Conservation (phyloP, 2,797 vertebrate genomes). For the Aphelocoma californica region DNA sequence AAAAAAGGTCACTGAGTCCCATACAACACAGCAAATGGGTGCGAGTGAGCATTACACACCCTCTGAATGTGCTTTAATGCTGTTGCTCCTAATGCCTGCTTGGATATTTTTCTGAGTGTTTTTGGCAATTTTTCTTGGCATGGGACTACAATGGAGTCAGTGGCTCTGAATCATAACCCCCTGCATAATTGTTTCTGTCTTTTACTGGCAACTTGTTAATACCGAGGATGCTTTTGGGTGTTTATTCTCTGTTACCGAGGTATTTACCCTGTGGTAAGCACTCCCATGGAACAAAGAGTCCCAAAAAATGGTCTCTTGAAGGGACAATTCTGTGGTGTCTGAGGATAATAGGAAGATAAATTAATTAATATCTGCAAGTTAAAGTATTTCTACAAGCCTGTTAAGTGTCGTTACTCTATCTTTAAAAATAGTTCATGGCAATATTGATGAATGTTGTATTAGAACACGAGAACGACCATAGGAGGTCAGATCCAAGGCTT, state of each 20-base stretch:
- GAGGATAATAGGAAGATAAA: background rate
- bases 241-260: background rate
- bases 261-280: conserved; percentile 12
- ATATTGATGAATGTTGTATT: background rate
- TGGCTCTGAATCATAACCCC: conserved; percentile 9
- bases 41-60: background rate
- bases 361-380: background rate
- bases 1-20: background rate
- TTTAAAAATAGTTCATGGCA: background rate
- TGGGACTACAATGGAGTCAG: background rate
- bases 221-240: background rate
- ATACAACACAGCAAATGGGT: background rate
- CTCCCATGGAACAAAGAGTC: background rate
- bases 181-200: background rate
- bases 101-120: conserved; percentile 15
- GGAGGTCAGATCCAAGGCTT: background rate
- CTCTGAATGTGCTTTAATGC: conserved; percentile 5
- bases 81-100: background rate
- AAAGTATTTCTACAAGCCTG: background rate
- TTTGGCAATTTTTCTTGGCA: conserved; percentile 24
- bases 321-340: background rate
- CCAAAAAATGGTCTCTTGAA: background rate
- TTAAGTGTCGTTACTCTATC: background rate
- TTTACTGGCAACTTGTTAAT: background rate
- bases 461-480: background rate